Conservation (phyloP, 2,113 vertebrate species). For the Plecturocebus donacophilus region DNA sequence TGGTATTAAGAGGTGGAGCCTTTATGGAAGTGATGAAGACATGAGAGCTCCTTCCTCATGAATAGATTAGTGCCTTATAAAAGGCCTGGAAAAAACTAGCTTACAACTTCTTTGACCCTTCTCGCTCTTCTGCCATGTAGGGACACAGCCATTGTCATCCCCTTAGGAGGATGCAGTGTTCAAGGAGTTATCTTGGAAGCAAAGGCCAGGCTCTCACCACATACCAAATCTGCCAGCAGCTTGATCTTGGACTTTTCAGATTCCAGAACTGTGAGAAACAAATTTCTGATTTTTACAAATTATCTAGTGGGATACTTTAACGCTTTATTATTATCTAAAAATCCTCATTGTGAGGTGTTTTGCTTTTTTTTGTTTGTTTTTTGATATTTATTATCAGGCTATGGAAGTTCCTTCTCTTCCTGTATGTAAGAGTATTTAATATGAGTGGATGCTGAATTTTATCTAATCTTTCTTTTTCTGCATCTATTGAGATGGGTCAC, state of each 20-base stretch:
- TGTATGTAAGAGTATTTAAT: neutral
- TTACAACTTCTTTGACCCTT: neutral
- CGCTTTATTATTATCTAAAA: neutral
- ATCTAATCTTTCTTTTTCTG: neutral
- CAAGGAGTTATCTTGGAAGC: neutral
- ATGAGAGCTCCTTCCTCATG: neutral
- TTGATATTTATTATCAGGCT: neutral
- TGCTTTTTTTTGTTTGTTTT: neutral
- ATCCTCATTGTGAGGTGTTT: neutral
- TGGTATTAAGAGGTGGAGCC: neutral
- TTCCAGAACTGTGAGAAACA: neutral
- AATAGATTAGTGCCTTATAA: neutral
- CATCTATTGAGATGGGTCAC: slow-evolving; percentile 40
- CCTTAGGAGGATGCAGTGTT: neutral
- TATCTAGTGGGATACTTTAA: neutral
- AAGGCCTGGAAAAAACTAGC: too few species aligned
- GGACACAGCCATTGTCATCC: too few species aligned
- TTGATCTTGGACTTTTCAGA: neutral
- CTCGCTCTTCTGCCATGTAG: neutral
- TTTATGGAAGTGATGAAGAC: neutral
- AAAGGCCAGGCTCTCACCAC: neutral
- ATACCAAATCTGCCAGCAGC: neutral
- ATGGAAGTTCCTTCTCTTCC: neutral
- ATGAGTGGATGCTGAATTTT: neutral
- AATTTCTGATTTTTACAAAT: neutral